Evolutionary conservation across 2,888 invertebrate species (phyloP).

Genomic region (Macrophya annulata): DNA sequence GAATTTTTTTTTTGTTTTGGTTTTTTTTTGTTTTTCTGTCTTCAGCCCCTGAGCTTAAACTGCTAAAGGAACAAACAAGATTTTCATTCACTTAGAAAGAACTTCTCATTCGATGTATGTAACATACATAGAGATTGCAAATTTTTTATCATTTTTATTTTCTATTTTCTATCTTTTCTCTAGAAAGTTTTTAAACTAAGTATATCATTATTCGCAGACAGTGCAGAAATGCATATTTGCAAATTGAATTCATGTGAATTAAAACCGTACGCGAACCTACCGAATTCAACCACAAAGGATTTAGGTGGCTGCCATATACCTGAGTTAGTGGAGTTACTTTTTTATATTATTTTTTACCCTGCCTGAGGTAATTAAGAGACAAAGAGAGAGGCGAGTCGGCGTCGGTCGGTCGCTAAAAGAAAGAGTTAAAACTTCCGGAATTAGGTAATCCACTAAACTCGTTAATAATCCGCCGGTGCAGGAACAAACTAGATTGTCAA

Average conservation of each 20-base stretch:
- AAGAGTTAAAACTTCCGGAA: conserved; percentile 5
- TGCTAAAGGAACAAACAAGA: not conserved
- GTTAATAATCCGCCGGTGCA: not conserved
- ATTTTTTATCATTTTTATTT: not conserved
- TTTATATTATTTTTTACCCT: not conserved
- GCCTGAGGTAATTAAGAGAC: conserved; percentile 9
- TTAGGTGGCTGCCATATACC: not conserved
- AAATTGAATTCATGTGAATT: conserved; percentile 39
- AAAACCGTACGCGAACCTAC: not conserved
- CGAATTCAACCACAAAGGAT: not conserved
- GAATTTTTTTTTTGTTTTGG: not conserved
- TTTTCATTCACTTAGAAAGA: not conserved
- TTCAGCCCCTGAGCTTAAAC: too few species aligned
- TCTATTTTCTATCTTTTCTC: not conserved
- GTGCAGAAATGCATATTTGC: not conserved
- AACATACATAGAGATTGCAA: not conserved
- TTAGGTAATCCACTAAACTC: not conserved
- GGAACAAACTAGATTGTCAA: not conserved
- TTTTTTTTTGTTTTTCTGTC: not conserved
- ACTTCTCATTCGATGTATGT: not conserved
- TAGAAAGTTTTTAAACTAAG: not conserved
- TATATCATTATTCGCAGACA: not conserved
- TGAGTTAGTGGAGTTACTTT: not conserved
- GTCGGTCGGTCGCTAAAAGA: not conserved
- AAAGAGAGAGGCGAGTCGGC: not conserved